phyloP scores from a whole-genome alignment of 2,888 invertebrate genomes.

The Chrysomela aeneicollis region DNA sequence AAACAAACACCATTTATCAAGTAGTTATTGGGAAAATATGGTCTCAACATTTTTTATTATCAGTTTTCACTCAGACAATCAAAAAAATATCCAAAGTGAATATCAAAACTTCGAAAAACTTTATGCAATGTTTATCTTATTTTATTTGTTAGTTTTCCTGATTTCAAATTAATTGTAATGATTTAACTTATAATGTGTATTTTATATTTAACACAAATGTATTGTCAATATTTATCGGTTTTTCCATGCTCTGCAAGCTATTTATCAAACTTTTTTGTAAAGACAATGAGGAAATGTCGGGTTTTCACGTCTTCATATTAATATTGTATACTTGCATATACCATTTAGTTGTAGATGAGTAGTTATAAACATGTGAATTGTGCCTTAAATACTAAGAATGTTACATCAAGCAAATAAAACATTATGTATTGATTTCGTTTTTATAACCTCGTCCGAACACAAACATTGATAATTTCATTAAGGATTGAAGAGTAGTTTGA shows the following conservation, averaged over 20 bases:
- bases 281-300: constrained; percentile 1
- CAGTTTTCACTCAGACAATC: too few species aligned
- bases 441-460: too few species aligned
- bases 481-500: too few species aligned
- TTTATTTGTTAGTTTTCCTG: not conserved
- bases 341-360: constrained; percentile 12
- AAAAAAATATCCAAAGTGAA: too few species aligned
- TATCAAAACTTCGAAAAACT: too few species aligned
- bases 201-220: not conserved
- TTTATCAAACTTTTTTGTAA: too few species aligned
- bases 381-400: constrained; percentile 46
- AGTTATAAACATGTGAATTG: constrained; percentile 45
- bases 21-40: too few species aligned
- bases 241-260: not conserved
- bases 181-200: not conserved
- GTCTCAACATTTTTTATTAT: too few species aligned
- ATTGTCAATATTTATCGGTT: not conserved
- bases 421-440: not conserved
- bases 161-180: not conserved
- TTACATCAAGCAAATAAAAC: constrained; percentile 34
- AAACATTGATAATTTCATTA: too few species aligned
- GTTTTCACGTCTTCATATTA: constrained; percentile 25
- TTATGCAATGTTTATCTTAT: not conserved
- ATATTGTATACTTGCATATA: constrained; percentile 23
- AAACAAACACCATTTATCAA: too few species aligned